Evolutionary conservation across 92 coral and sea anemone genomes (phyloP), one percentile per base, ranked within the genome.

Genomic region (Epizoanthus scotinus): DNA sequence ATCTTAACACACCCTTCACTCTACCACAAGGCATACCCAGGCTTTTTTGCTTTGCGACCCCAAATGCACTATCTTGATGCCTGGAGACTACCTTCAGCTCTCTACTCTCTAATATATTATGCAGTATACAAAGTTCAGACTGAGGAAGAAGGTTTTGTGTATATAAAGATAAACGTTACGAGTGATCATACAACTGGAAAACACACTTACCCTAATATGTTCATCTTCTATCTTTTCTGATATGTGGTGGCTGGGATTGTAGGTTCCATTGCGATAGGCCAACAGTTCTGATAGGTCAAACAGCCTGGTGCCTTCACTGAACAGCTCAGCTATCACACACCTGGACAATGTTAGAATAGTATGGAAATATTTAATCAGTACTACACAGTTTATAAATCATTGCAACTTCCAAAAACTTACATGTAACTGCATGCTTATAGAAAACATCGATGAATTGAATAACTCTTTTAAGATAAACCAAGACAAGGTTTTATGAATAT

Each of bases 301-400:
- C 87, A 96, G 84, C 61, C 92, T 87, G 65, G 78, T 86, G 1
- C 99, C 99, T 59, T 96, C 99, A 75, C 89, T 96, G 68, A 96
- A 93, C 64, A 96, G 82, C 55, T 96, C 99, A 15, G 99, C 99
- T 49, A 96, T 86, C 0, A 96, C 99, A 91, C 99, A 96, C 24
- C 99, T 96, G 82, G 0, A 71, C 66, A 25, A 21, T 8, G 12
- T 27, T n/a, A n/a, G n/a, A n/a, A n/a, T n/a, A n/a, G n/a, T n/a
- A n/a, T n/a, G n/a, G n/a, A n/a, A n/a, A n/a, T n/a, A n/a, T n/a
- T n/a, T n/a, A n/a, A 20, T 38, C 6, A 34, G 40, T 34, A 34
- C 4, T 34, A 6, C 26, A 62, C 18, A 22, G 13, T 61, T 1
- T 38, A 38, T 38, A 7, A 5, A 7, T 42, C 12, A 42, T 42